Base-by-base conservation (phyloP, 2,797 vertebrate species). In the Ambastaia sidthimunki region DNA sequence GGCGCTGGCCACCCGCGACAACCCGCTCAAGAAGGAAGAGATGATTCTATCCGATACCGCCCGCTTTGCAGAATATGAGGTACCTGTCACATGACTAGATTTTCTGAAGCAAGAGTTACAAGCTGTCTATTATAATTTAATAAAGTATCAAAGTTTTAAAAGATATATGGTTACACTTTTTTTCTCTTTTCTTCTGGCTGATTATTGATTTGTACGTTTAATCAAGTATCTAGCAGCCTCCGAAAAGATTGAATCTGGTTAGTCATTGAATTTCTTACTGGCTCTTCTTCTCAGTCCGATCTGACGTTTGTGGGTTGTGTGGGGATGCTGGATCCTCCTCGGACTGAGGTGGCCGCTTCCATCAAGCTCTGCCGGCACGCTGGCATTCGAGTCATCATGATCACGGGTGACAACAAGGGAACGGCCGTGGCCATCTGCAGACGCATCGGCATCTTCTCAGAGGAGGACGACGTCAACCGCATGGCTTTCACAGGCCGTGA, bases 381-480 rank as follows among this genome's bases (percentile, higher is more conserved):
- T 0, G 98, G 98, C 74, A 99, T 99, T 83, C 93, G 97, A 0
- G 98, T 99, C 76, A 99, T 99, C 83, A 99, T 99, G 98, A 99
- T 99, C 89, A 99, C 98, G 0, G 98, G 98, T 0, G 98, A 99
- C 86, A 99, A 99, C 86, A 99, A 99, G 86, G 97, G 98, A 91
- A 99, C 98, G 0, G 98, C 98, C 0, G 97, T 99, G 85, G 98
- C 98, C 72, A 99, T 99, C 84, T 99, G 98, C 88, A 95, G 95
- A 11, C 96, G 97, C 76, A 96, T 99, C 0, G 98, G 98, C 78
- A 99, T 99, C 91, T 96, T 99, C 5, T 83, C 90, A 0, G 96
- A 97, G 68, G 94, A 97, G 0, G 96, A 97, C 19, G 95, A 98
- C 10, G 94, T 98, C 7, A 84, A 93, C 13, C 72, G 71, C 23